Base-by-base conservation (phyloP, 2,113 vertebrate species). In the Echinops telfairi region DNA sequence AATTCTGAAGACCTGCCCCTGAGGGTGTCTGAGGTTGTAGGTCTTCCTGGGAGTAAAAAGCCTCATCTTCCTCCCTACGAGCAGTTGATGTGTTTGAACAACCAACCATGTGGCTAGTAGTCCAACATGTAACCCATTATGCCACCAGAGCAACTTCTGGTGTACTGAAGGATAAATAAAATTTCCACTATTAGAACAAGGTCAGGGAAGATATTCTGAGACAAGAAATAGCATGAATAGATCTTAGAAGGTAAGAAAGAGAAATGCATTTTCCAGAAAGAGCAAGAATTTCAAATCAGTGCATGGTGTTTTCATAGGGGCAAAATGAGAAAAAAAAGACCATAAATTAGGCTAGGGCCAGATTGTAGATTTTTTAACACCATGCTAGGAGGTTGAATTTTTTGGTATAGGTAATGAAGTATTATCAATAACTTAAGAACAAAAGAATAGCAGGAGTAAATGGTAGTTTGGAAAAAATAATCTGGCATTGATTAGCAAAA, bases 401-500 rank as follows among this genome's bases (percentile, higher is more conserved):
- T 66, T 83, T 71, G 12, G 6, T 33, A 23, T 40, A 27, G 7
- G 23, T 86, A 80, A 64, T 89, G 31, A 94, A 75, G 9, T 38
- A 66, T 15, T 88, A 83, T 4, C n/a, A 94, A 33, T 53, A 73
- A 86, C n/a, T 95, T 70, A 88, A 1, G 6, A 89, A 57, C 60
- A 92, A 95, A 94, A 57, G 22, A 77, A 36, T 89, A 92, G 94
- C 29, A 75, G 64, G 83, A 86, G 77, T 22, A 89, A 89, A 91
- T 27, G 20, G 29, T 64, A 94, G 29, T 68, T 90, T 6, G 76
- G 58, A 89, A 96, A 95, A 91, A 89, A 77, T 89, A 93, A 68
- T 47, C 57, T n/a, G 15, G 16, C 15, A 62, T 1, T 71, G 62
- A 29, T 66, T 81, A 93, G 33, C 19, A 79, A 62, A 20, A 93